Evolutionary conservation across 2,113 vertebrate genomes (phyloP).

Genomic region (Zapornia atra): DNA sequence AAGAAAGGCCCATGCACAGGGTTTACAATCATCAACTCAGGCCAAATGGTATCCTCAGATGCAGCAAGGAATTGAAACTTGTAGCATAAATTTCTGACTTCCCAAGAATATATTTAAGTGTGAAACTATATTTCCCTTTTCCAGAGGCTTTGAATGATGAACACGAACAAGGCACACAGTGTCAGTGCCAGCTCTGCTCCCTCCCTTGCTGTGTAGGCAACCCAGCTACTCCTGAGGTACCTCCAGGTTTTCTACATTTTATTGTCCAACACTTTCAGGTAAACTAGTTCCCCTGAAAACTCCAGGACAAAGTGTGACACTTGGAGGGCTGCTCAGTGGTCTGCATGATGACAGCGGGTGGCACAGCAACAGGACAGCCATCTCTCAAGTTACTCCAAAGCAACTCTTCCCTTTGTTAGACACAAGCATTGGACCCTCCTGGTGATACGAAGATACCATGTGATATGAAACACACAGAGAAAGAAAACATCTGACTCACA

Average conservation of each 20-base stretch:
- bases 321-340: not conserved
- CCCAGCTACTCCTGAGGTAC: not conserved
- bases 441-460: not conserved
- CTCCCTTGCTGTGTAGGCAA: not conserved
- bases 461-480: not conserved
- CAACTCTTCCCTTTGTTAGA: accelerated
- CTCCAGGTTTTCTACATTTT: not conserved
- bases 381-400: not conserved
- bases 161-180: not conserved
- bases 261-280: accelerated
- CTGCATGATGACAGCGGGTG: not conserved
- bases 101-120: not conserved
- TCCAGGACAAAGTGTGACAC: accelerated
- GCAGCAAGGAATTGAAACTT: not conserved
- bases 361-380: not conserved
- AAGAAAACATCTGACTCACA: not conserved
- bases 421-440: not conserved
- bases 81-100: not conserved
- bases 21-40: not conserved
- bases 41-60: not conserved
- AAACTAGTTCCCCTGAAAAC: not conserved
- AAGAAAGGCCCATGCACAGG: not conserved
- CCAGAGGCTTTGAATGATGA: not conserved
- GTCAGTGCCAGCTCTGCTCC: not conserved
- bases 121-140: not conserved